These are phyloP conservation scores for Drosophila trichaetosa DNA, from an alignment of 2,888 invertebrate species.

Conservation along the genomic window DNA sequence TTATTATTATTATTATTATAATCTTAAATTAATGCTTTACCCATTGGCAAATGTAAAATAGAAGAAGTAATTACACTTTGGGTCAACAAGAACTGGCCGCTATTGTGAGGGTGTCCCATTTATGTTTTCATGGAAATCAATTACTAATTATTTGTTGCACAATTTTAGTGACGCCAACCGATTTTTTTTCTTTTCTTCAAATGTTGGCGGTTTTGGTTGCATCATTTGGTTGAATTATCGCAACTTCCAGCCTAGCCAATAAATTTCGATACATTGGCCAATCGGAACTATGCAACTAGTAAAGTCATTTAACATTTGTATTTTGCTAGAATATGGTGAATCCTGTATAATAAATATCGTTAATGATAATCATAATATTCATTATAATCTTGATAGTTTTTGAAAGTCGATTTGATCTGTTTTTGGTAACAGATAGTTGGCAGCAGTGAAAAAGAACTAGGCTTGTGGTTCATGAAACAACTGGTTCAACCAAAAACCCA, in stretches of 20 bases:
- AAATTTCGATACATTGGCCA: not conserved
- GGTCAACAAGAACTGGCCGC: not conserved
- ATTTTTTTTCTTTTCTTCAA: not conserved
- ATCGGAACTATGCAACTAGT: not conserved
- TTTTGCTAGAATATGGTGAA: not conserved
- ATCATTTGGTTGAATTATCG: not conserved
- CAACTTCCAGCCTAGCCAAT: not conserved
- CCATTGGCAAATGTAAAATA: not conserved
- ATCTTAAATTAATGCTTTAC: not conserved
- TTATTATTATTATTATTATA: not conserved
- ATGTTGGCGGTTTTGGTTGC: not conserved
- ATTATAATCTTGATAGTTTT: not conserved
- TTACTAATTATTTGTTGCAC: not conserved
- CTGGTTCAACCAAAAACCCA: slow-evolving; percentile 16
- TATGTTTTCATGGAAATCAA: not conserved
- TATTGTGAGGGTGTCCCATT: not conserved
- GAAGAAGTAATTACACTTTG: not conserved
- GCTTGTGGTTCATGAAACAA: slow-evolving; percentile 3
- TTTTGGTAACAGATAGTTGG: not conserved
- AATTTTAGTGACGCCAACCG: not conserved
- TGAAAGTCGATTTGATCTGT: not conserved
- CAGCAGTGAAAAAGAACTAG: not conserved
- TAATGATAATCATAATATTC: not conserved
- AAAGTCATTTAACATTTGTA: not conserved
- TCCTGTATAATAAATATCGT: not conserved